phyloP scores from a whole-genome alignment of 2,113 vertebrate species.

The Hylia prasina region DNA sequence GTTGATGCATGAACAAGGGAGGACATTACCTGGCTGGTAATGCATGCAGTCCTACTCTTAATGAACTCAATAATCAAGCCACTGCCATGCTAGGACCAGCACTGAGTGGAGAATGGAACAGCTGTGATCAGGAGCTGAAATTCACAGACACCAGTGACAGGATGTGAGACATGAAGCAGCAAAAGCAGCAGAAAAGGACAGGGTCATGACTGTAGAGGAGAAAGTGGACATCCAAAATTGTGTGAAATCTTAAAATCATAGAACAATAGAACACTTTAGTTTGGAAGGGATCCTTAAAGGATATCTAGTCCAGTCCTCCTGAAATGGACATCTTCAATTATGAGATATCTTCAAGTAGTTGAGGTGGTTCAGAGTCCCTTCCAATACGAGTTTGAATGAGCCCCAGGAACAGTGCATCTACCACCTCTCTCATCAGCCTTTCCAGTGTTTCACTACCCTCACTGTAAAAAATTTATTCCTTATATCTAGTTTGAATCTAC shows the following conservation, averaged over 20 bases:
- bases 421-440: not conserved
- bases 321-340: not conserved
- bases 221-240: not conserved
- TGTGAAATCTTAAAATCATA: not conserved
- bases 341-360: not conserved
- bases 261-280: not conserved
- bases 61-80: not conserved
- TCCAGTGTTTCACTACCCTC: not conserved
- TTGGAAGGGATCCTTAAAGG: not conserved
- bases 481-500: not conserved
- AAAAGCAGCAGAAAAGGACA: not conserved
- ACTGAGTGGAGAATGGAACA: not conserved
- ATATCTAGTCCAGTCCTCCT: rapidly evolving
- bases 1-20: not conserved
- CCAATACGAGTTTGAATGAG: not conserved
- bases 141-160: not conserved
- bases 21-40: rapidly evolving
- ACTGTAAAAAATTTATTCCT: not conserved
- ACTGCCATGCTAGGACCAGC: not conserved
- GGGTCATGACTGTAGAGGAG: not conserved
- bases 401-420: not conserved
- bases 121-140: not conserved
- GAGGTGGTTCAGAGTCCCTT: not conserved
- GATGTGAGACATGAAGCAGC: not conserved
- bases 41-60: not conserved